Percentiles rank a stretch among this genome's conserved stretches.
phyloP scores from a whole-genome alignment of 2,797 vertebrate genomes.

The Taenioides sp. region DNA sequence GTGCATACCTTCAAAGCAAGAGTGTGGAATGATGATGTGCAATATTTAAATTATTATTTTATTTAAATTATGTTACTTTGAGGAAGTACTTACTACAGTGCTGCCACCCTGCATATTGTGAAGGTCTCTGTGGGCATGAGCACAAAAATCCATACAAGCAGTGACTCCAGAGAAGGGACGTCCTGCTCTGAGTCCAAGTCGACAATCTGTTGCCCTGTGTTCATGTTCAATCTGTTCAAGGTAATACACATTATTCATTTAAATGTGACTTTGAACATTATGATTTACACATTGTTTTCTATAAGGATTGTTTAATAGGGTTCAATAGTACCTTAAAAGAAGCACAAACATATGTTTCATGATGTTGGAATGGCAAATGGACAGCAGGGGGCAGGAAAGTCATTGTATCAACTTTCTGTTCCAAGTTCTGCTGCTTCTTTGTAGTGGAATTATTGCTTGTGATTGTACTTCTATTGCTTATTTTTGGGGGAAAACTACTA shows the following conservation, averaged over 20 bases:
- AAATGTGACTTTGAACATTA: background rate
- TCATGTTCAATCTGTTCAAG: conserved; percentile 89
- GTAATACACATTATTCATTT: background rate
- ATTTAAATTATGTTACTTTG: background rate
- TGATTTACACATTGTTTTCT: background rate
- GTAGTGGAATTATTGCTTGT: background rate
- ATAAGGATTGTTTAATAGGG: background rate
- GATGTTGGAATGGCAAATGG: background rate
- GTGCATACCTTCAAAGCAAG: conserved; percentile 87
- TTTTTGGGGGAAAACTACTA: no score
- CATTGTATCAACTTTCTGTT: background rate
- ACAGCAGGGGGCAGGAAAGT: conserved; percentile 2
- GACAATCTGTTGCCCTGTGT: conserved; percentile 90
- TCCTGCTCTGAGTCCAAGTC: conserved; percentile 90
- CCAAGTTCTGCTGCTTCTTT: background rate
- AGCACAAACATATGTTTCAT: background rate
- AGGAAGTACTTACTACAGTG: conserved; percentile 85
- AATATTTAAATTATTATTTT: background rate
- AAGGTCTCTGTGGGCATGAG: conserved; percentile 95
- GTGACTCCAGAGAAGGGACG: conserved; percentile 98
- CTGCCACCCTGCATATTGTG: conserved; percentile 99
- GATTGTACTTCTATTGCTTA: background rate
- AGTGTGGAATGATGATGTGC: background rate
- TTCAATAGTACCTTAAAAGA: background rate
- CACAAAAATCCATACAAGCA: conserved; percentile 97